Base-by-base conservation (phyloP, 1,140 invertebrate genomes). In the Stegodyphus mimosarum region DNA sequence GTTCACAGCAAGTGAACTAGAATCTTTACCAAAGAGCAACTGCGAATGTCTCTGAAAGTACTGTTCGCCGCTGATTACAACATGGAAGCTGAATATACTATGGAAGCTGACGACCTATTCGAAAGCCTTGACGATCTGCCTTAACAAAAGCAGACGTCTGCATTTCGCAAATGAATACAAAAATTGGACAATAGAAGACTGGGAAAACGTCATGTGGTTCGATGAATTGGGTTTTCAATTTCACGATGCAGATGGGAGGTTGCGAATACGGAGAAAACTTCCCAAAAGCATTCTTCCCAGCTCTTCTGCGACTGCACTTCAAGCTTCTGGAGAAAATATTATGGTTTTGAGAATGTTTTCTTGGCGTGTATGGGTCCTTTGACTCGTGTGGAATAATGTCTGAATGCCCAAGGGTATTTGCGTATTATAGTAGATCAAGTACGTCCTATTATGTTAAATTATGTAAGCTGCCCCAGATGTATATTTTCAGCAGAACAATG, bases 281-380 rank as follows among this genome's bases (percentile, higher is more conserved):
- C 83, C 7, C 18, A 2, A 49, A 77, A 49, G 50, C 52, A 74
- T 74, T 55, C 2, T 55, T 6, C 15, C 33, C 11, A 55, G 15
- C 18, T 67, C 9, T 17, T 7, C 71, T 63, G 53, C 33, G 0
- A 73, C 51, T 70, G 48, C 83, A 7, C n/a, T 77, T 55, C 63
- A 85, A 49, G 63, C 15, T 64, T 7, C 63, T 33, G 73, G 63
- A 33, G 83, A 49, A 9, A 81, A 6, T 63, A 33, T 72, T 33
- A 86, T 70, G 78, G 78, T 83, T 33, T 74, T 70, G 79, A 79
- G 71, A 15, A 74, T 81, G 50, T 73, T 83, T 81, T 87, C 53
- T 18, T 87, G 60, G 49, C 33, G 74, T 15, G 13, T 15, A 48
- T 75, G 49, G 78, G 52, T 49, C 71, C 55, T 33, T 72, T 83